Evolutionary conservation across 1,140 invertebrate species (phyloP), one percentile per base, ranked within the genome.

Genomic region (Pseudomyrmex pallidus): DNA sequence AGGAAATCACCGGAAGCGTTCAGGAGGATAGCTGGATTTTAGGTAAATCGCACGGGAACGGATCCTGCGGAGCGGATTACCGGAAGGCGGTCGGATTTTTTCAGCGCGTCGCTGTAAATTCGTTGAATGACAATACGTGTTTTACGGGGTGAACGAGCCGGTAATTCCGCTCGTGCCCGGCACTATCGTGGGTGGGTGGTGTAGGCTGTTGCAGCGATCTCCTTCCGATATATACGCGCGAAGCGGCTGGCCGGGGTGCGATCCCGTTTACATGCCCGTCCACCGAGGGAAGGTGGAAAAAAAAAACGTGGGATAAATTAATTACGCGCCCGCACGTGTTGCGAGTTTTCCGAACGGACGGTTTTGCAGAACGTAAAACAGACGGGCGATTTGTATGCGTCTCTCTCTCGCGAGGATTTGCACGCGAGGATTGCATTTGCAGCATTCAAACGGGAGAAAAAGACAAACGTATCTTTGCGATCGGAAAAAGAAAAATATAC

Each of bases 61-160:
- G 12, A 35, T 70, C 44, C 59, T 12, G 20, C 44, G 44, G 66
- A 17, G 20, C n/a, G 15, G 12, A 7, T 80, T 68, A 17, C 48
- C 25, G 50, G 20, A 35, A 54, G 12, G 4, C 63, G 20, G 17
- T 48, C 44, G 76, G 76, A 80, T 80, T 80, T 80, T 59, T 70
- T 7, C 35, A 67, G 57, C 73, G 54, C 76, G 76, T n/a, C 76
- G 44, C 44, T 59, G 54, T 70, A 91, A 92, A 93, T 93, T 93
- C 90, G 90, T 94, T 94, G 90, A 93, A 93, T 92, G 94, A 94
- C 93, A 94, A 94, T 94, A 94, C 91, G 91, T 92, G 93, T 93
- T 89, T 89, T 74, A 88, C 66, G 62, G 64, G 61, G 74, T 57
- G 89, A 35, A 77, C 62, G 84, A 86, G 77, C 25, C 84, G 35